Base-by-base conservation (phyloP, 2,113 vertebrate genomes). In the Nothoprocta perdicaria region DNA sequence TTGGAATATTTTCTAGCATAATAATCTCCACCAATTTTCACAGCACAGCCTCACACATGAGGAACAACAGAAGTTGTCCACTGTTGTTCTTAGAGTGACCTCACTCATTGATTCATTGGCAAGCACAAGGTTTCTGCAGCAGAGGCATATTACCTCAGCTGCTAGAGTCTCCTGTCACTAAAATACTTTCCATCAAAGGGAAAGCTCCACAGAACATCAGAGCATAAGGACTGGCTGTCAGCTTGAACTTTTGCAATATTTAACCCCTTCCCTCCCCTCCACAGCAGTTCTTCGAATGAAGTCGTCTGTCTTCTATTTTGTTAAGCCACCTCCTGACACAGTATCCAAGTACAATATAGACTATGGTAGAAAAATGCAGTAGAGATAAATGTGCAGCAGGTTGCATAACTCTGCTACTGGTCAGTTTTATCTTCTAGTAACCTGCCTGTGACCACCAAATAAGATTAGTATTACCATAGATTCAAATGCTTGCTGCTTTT, bases 161-260 rank as follows among this genome's bases (percentile, higher is more conserved):
- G 76, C 76, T 38, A 80, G 61, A 52, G 85, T 87, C 91, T 55
- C 68, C 82, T 92, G 85, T 87, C 91, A 91, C 91, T 80, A 76
- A 88, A 96, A 96, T 92, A 91, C 79, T 96, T 96, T 95, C 96
- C 95, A 91, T 95, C 95, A 93, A 96, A 95, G 95, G 87, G 94
- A 96, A 94, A 89, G 89, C 94, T 96, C 84, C 89, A 46, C 0
- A 4, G 85, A 94, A 69, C 76, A 75, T 76, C 82, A 72, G 72
- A 94, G 84, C 79, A 46, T 84, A 87, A 67, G 75, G 67, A 63
- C 86, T 5, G 29, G 79, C 94, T 86, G 65, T 77, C 82, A 81
- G 87, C 76, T 68, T 68, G 26, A 80, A 63, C 79, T 88, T 77
- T 75, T 83, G 62, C 89, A 75, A 46, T 53, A 41, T 55, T 95